Evolutionary conservation across 2,888 invertebrate species (phyloP).

Genomic region (Erebia epiphron): DNA sequence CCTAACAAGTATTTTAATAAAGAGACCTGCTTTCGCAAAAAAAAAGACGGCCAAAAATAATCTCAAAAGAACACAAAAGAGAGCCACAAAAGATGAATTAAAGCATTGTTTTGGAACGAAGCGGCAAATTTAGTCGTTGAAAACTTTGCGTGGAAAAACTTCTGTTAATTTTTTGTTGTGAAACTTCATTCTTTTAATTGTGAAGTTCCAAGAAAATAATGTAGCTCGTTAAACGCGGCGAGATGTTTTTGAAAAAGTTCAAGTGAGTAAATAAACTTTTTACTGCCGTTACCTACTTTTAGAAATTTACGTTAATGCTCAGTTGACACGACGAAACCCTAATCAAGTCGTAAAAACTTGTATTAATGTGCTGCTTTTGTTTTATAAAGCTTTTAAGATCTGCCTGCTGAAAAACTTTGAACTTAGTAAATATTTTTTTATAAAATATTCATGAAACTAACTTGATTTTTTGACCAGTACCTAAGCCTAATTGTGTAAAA

Average conservation of each 20-base stretch:
- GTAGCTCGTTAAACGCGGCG: slow-evolving; percentile 2
- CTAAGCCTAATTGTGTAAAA: not conserved
- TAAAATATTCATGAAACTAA: not conserved
- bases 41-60: slow-evolving; percentile 4
- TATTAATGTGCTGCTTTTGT: not conserved
- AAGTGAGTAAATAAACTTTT: slow-evolving; percentile 15
- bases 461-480: not conserved
- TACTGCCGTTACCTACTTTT: not conserved
- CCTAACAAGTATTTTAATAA: slow-evolving; percentile 1
- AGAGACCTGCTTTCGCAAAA: not conserved
- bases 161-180: slow-evolving; percentile 29
- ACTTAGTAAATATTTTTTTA: not conserved
- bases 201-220: slow-evolving; percentile 27
- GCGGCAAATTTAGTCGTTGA: slow-evolving; percentile 21
- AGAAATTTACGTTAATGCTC: not conserved
- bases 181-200: slow-evolving; percentile 29
- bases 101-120: slow-evolving; percentile 26
- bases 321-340: not conserved
- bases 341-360: not conserved
- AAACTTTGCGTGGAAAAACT: slow-evolving; percentile 20
- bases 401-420: too few relatives aligned
- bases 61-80: slow-evolving; percentile 6
- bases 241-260: slow-evolving; percentile 12
- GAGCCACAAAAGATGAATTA: slow-evolving; percentile 20
- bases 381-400: not conserved